These are phyloP conservation scores for Bergia puertoricense DNA, from an alignment of 92 coral and sea anemone species.

Conservation along the genomic window DNA sequence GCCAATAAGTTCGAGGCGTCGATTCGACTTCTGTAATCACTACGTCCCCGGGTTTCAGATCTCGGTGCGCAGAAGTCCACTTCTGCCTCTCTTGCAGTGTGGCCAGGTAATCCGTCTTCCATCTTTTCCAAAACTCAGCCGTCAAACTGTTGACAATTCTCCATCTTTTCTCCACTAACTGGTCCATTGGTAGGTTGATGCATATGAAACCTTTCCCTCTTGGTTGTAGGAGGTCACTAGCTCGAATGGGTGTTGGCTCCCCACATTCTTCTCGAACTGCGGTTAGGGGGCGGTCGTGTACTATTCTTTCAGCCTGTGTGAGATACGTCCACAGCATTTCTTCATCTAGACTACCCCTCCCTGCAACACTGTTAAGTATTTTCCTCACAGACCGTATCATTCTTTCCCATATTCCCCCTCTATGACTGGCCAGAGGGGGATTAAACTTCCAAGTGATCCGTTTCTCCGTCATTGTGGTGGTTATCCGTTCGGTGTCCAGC, in stretches of 20 bases:
- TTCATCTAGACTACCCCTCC: not conserved
- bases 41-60: constrained; percentile 13
- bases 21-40: constrained; percentile 37
- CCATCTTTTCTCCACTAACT: not conserved
- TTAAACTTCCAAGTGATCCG: not conserved
- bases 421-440: not conserved
- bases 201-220: not conserved
- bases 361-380: not conserved
- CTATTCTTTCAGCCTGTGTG: too few species aligned
- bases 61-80: constrained; percentile 21
- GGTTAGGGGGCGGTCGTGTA: not conserved
- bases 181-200: not conserved
- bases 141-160: not conserved
- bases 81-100: constrained; percentile 41
- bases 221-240: not conserved
- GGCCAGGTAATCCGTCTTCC: constrained; percentile 35
- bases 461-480: not conserved
- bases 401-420: not conserved
- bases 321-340: not conserved
- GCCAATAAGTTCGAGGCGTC: constrained; percentile 40
- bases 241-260: not conserved
- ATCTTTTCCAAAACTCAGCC: too few species aligned
- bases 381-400: not conserved
- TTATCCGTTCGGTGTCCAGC: not conserved
- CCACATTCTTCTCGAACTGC: not conserved